phyloP scores from a whole-genome alignment of 2,888 invertebrate species.

The Orthosia gothica region DNA sequence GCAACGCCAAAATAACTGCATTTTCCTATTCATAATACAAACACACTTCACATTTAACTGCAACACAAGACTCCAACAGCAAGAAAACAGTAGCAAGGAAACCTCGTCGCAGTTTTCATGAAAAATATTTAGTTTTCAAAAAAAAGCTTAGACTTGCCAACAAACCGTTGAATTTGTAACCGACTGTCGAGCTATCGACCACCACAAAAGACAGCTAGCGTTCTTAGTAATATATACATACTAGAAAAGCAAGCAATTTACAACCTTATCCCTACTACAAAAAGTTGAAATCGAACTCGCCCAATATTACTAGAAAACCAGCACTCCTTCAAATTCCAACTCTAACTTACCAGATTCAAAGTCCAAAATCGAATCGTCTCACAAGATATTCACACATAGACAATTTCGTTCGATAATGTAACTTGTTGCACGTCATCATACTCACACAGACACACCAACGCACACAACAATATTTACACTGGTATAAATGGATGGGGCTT shows the following conservation, averaged over 20 bases:
- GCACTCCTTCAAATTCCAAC: slow-evolving; percentile 27
- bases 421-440: slow-evolving; percentile 73
- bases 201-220: slow-evolving; percentile 57
- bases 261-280: background rate
- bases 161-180: slow-evolving; percentile 62
- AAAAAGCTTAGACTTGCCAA: slow-evolving; percentile 45
- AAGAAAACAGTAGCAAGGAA: slow-evolving; percentile 13
- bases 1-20: background rate
- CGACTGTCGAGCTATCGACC: slow-evolving; percentile 69
- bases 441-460: slow-evolving; percentile 50
- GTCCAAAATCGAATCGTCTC: slow-evolving; percentile 41
- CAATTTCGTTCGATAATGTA: slow-evolving; percentile 69
- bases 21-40: background rate
- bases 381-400: slow-evolving; percentile 62
- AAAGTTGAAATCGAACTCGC: slow-evolving; percentile 22
- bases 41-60: background rate
- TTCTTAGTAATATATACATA: slow-evolving; percentile 39
- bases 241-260: slow-evolving; percentile 26
- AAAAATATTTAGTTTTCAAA: slow-evolving; percentile 52
- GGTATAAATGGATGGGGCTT: slow-evolving; percentile 60
- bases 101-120: slow-evolving; percentile 27
- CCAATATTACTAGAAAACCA: background rate
- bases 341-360: rapidly evolving
- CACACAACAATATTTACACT: slow-evolving; percentile 62
- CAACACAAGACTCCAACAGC: slow-evolving; percentile 2